phyloP scores from a whole-genome alignment of 1,140 invertebrate genomes.

The Camponotus pennsylvanicus region DNA sequence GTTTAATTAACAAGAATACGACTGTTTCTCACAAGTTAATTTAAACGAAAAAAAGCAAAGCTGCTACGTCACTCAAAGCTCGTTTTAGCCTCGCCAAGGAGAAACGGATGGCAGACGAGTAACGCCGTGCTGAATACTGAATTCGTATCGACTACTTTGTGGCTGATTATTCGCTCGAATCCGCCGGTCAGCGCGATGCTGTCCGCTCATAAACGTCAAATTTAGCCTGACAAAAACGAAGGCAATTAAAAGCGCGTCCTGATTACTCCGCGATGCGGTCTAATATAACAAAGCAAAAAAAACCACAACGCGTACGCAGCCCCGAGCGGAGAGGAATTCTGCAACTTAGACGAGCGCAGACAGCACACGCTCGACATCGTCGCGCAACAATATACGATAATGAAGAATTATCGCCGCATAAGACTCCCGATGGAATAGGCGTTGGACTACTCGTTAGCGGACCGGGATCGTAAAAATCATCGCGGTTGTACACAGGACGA shows the following conservation, averaged over 20 bases:
- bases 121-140: slow-evolving; percentile 60
- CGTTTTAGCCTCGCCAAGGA: slow-evolving; percentile 39
- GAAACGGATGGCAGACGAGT: neutral
- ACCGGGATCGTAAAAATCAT: slow-evolving; percentile 84
- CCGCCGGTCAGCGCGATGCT: neutral
- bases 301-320: neutral
- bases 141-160: slow-evolving; percentile 66
- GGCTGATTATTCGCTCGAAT: slow-evolving; percentile 65
- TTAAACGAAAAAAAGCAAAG: slow-evolving; percentile 16
- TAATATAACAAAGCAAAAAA: slow-evolving; percentile 45
- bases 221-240: slow-evolving; percentile 65
- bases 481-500: slow-evolving; percentile 59
- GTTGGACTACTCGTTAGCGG: slow-evolving; percentile 83
- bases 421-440: slow-evolving; percentile 79
- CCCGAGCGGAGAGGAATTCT: slow-evolving; percentile 6
- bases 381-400: slow-evolving; percentile 85
- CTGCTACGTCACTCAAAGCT: slow-evolving; percentile 31
- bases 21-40: slow-evolving; percentile 50
- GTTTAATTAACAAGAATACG: slow-evolving; percentile 10
- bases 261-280: slow-evolving; percentile 72
- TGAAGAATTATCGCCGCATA: slow-evolving; percentile 86
- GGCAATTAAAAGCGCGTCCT: slow-evolving; percentile 81
- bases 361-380: slow-evolving; percentile 30
- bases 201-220: slow-evolving; percentile 73
- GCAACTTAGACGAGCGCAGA: slow-evolving; percentile 63